Evolutionary conservation across 2,797 vertebrate genomes (phyloP).

Genomic region (Enteromius radiatus): DNA sequence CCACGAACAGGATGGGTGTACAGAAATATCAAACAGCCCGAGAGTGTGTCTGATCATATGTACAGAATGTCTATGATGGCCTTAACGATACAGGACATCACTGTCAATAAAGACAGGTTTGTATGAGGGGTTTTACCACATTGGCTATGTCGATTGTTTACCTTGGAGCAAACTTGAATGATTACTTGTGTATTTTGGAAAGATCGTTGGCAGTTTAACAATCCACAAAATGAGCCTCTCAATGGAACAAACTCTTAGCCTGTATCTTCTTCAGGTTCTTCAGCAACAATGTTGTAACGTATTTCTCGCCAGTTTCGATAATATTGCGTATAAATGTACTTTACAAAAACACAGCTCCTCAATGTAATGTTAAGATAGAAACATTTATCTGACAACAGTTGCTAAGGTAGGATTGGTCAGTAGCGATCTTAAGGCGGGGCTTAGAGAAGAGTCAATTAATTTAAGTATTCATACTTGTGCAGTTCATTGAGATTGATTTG

Average conservation of each 20-base stretch:
- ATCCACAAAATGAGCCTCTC: neutral
- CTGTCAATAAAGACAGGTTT: conserved; percentile 89
- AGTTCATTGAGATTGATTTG: neutral
- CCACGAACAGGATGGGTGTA: conserved; percentile 96
- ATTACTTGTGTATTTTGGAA: neutral
- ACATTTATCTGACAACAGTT: neutral
- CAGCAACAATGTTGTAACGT: neutral
- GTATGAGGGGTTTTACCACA: neutral
- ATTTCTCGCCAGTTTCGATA: neutral
- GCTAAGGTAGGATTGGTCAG: neutral
- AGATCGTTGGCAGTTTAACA: neutral
- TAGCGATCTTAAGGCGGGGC: neutral
- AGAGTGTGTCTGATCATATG: conserved; percentile 98
- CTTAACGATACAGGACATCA: conserved; percentile 86
- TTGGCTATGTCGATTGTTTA: neutral
- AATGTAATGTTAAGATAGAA: neutral
- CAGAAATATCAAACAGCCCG: conserved; percentile 85
- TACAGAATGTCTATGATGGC: conserved; percentile 98
- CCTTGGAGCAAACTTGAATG: neutral
- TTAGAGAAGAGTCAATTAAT: neutral
- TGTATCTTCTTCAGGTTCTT: neutral
- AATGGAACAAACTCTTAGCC: too few species aligned
- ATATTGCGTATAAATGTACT: too few species aligned
- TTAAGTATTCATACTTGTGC: neutral
- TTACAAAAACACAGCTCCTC: neutral